Evolutionary conservation across 2,888 invertebrate genomes (phyloP), one percentile per base, ranked within the genome.

Genomic region (Cartodere bifasciata): DNA sequence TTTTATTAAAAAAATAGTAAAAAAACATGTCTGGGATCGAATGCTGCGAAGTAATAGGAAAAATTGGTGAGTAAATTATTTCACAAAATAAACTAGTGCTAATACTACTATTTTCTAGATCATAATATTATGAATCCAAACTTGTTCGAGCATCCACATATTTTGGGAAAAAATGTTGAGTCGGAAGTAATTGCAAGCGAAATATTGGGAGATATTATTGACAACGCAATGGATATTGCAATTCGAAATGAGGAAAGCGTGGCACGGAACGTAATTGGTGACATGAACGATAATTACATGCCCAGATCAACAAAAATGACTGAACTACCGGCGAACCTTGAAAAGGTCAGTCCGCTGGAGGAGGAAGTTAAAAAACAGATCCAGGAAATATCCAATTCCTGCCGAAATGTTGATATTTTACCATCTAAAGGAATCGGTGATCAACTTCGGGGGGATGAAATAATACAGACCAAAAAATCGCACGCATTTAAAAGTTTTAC

Each of bases 141-240:
- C 7, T 6, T n/a, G n/a, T n/a, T 7, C 24, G 24, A 23, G 10
- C 29, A 6, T 23, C n/a, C 21, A 34, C 20, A 21, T 20, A 4
- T 29, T 25, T 21, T 29, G 16, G 16, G 20, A 13, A 10, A 12
- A 5, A 27, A 36, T 9, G 31, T 11, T 15, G 28, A 28, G 9
- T 28, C 49, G 1, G 40, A 42, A 12, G 32, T 37, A 4, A 42
- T 53, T n/a, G 55, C 50, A 16, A 47, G 42, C 10, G 55, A 56
- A 35, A 44, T 58, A 26, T 47, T 60, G 5, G 43, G 50, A 24
- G 58, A 59, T 29, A 57, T 60, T 28, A 38, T 60, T n/a, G 55
- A 56, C 25, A 55, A 51, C 28, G 57, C 57, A 15, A 40, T 58
- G 34, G 55, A 55, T 31, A 50, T 50, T 9, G 53, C 26, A 2